Evolutionary conservation across 2,113 vertebrate species (phyloP), one percentile per base, ranked within the genome.

Genomic region (Tragulus kanchil): DNA sequence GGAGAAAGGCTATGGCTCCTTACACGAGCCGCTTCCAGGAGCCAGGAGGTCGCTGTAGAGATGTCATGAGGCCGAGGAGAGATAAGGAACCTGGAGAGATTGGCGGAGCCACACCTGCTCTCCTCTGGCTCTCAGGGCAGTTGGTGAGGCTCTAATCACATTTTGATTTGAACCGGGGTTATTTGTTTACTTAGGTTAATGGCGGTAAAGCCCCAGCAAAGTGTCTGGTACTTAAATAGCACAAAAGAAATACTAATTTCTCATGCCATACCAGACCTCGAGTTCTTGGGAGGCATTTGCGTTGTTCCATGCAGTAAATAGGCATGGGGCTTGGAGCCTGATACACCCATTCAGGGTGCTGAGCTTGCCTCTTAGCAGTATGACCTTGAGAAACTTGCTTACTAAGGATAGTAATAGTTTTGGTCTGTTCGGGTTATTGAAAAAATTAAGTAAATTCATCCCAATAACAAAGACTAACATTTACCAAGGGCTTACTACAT

Each of bases 331-430:
- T 86, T 90, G 50, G 36, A 31, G 28, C 36, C 14, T 50, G 54
- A 56, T 36, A 82, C 36, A 85, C 87, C 73, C 89, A 31, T 36
- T 52, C 31, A 73, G 56, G 67, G 42, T 69, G 65, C 65, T 54
- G 23, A 73, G 61, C 59, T 94, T 94, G 89, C 48, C 54, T 86
- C 85, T 79, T 73, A 90, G 82, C n/a, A 21, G 45, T 48, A 4
- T 75, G n/a, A 77, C 19, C 4, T 67, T 64, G 61, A n/a, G 67
- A 90, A 82, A 83, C 89, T 71, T 78, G 88, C 54, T 86, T 85
- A 96, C 62, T 54, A 13, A 45, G 6, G 58, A 58, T 14, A 56
- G 1, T 71, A 54, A 45, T 62, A 28, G 58, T 77, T 93, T 67
- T n/a, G 15, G 59, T 59, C 67, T 93, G 50, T 17, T 11, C 28